These are phyloP conservation scores for Hycleus cichorii DNA, from an alignment of 1,140 invertebrate genomes.

Conservation along the genomic window DNA sequence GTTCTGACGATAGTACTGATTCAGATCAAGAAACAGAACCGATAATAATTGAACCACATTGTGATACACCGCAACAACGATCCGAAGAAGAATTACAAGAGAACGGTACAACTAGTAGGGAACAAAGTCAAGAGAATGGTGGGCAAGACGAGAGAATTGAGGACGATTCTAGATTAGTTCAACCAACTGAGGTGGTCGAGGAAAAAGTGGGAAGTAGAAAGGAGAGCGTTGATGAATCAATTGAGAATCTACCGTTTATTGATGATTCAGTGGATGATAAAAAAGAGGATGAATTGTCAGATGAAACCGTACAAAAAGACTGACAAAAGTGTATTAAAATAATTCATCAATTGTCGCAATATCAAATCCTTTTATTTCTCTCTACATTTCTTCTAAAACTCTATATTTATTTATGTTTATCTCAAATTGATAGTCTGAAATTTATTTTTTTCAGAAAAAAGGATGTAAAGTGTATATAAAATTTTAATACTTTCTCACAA, in stretches of 20 bases:
- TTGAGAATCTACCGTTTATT: not conserved
- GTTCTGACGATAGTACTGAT: not conserved
- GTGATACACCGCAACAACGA: not conserved
- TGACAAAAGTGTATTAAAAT: not conserved
- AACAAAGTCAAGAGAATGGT: not conserved
- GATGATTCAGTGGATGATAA: too few relatives aligned
- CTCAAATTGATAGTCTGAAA: constrained; percentile 1
- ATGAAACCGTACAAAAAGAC: too few relatives aligned
- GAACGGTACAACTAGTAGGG: not conserved
- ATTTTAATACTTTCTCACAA: too few relatives aligned
- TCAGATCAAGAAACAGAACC: constrained; percentile 1
- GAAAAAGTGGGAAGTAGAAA: not conserved
- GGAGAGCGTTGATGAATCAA: not conserved
- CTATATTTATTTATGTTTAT: not conserved
- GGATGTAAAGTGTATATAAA: not conserved
- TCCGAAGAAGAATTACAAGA: too few relatives aligned
- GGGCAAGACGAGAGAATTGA: not conserved
- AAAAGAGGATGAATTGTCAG: too few relatives aligned
- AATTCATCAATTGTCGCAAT: not conserved
- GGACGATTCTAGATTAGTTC: not conserved
- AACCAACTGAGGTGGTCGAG: not conserved
- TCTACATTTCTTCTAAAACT: not conserved
- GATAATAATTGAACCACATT: constrained; percentile 5
- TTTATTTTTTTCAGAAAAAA: not conserved
- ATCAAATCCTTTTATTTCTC: not conserved